These are phyloP conservation scores for Eristalis pertinax DNA, from an alignment of 2,888 invertebrate genomes.

Conservation along the genomic window DNA sequence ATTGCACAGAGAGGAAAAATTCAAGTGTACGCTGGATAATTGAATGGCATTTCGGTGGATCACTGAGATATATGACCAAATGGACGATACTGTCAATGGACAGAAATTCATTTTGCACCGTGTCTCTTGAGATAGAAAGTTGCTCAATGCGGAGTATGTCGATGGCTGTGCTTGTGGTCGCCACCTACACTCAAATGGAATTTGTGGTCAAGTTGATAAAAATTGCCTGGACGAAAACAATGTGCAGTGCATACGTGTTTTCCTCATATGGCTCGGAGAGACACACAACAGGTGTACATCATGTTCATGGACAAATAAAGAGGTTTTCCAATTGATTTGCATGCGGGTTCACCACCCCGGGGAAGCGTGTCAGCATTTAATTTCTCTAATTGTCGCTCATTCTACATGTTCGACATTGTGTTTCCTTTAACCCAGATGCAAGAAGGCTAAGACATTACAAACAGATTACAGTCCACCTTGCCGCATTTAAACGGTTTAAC, in stretches of 20 bases:
- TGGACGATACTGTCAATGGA: conserved; percentile 61
- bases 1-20: conserved; percentile 42
- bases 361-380: conserved; percentile 35
- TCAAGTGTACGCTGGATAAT: conserved; percentile 41
- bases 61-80: conserved; percentile 62
- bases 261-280: conserved; percentile 29
- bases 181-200: conserved; percentile 51
- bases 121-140: conserved; percentile 59
- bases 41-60: conserved; percentile 59
- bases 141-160: conserved; percentile 11
- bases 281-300: conserved; percentile 47
- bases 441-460: conserved; percentile 30
- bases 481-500: conserved; percentile 32
- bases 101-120: conserved; percentile 48
- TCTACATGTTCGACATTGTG: conserved; percentile 19
- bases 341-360: conserved; percentile 18
- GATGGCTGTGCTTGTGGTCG: neutral
- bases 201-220: conserved; percentile 51
- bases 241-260: conserved; percentile 15
- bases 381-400: conserved; percentile 48
- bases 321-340: conserved; percentile 45
- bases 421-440: neutral
- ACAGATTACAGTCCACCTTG: conserved; percentile 13
- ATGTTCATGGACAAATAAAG: conserved; percentile 31
- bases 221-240: conserved; percentile 16